Conservation (phyloP, 2,113 vertebrate genomes). For the Corvus cornix region DNA sequence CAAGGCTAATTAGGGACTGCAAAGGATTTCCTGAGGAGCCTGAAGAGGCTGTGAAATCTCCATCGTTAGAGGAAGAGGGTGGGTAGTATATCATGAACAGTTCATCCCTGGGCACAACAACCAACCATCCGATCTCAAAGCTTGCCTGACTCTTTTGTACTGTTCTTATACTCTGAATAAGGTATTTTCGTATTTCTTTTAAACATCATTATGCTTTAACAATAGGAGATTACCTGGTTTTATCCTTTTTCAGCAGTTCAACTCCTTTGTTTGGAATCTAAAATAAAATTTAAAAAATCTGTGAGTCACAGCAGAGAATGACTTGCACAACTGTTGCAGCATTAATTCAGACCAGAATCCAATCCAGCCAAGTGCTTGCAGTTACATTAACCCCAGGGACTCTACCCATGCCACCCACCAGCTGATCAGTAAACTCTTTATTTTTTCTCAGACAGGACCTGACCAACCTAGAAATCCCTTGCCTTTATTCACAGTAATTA, state of each 20-base stretch:
- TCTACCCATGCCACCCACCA: not conserved
- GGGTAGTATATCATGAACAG: not conserved
- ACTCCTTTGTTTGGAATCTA: conserved; percentile 83
- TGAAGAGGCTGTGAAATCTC: not conserved
- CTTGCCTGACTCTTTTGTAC: not conserved
- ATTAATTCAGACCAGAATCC: not conserved
- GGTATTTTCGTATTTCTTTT: not conserved
- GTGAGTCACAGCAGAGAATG: not conserved
- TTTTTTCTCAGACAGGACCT: not conserved
- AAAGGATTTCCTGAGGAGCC: conserved; percentile 1
- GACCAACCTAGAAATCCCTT: not conserved
- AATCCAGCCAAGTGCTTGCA: not conserved
- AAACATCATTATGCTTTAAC: not conserved
- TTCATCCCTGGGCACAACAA: not conserved
- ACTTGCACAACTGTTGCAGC: not conserved
- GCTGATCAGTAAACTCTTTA: not conserved
- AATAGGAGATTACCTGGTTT: conserved; percentile 75
- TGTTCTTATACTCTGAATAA: not conserved
- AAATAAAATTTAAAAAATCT: not conserved
- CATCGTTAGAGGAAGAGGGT: not conserved
- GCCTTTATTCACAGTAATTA: not conserved
- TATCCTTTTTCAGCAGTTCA: conserved; percentile 81
- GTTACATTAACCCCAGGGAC: not conserved
- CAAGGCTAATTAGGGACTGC: not conserved
- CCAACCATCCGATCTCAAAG: not conserved